Percentiles rank a stretch among this genome's conserved stretches.
Evolutionary conservation across 92 coral and sea anemone species (phyloP).

Genomic region (Umimayanthus kanabou): DNA sequence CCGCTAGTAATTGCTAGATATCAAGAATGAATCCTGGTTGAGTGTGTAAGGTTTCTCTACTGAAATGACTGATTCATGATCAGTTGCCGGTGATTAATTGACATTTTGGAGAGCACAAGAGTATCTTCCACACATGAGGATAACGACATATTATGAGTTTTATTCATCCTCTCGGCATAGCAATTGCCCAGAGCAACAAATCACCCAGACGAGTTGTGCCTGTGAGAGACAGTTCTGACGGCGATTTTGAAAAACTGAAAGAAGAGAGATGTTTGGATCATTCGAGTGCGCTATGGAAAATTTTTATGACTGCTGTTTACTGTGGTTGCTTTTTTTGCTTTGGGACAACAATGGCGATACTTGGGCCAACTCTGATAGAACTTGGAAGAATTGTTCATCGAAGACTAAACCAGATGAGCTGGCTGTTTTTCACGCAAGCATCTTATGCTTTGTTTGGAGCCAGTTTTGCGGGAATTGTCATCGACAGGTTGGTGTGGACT

Average conservation of each 20-base stretch:
- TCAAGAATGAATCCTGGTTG: background rate
- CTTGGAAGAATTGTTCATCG: conserved; percentile 71
- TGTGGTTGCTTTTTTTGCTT: conserved; percentile 91
- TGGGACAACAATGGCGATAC: conserved; percentile 91
- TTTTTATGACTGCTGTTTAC: conserved; percentile 68
- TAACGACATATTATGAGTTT: conserved; percentile 64
- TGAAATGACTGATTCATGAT: background rate
- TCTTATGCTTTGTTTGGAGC: conserved; percentile 88
- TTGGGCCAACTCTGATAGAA: conserved; percentile 90
- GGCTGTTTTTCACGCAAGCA: conserved; percentile 93
- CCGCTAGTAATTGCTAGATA: background rate
- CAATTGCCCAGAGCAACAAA: conserved; percentile 71
- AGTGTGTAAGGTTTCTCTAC: background rate
- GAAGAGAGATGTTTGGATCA: conserved; percentile 30
- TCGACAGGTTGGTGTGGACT: conserved; percentile 78
- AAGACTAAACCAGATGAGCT: conserved; percentile 85
- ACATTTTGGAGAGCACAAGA: background rate
- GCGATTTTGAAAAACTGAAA: conserved; percentile 21
- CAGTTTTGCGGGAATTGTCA: conserved; percentile 78
- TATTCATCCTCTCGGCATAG: conserved; percentile 74
- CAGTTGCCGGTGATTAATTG: background rate
- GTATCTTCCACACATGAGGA: conserved; percentile 58
- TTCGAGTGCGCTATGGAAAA: conserved; percentile 43
- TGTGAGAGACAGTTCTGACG: conserved; percentile 2
- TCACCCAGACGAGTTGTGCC: conserved; percentile 23